Conservation (phyloP, 2,797 vertebrate genomes). For the Lagocephalus sceleratus region DNA sequence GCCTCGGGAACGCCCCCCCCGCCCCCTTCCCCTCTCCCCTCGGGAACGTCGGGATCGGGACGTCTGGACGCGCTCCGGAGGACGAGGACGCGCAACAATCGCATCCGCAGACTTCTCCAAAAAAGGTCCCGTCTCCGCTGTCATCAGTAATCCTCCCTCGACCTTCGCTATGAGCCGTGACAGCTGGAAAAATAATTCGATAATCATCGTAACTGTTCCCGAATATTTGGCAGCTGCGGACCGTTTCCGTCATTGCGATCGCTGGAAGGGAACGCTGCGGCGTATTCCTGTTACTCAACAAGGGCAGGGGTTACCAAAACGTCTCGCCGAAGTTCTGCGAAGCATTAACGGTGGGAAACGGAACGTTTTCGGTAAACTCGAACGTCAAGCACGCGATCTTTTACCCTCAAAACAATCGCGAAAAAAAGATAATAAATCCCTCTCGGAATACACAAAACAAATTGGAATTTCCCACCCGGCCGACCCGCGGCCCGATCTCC, state of each 20-base stretch:
- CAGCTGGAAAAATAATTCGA: constrained; percentile 8
- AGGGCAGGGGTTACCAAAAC: not conserved
- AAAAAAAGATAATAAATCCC: too few species aligned
- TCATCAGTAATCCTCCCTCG: not conserved
- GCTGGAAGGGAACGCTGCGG: not conserved
- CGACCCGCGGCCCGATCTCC: too few species aligned
- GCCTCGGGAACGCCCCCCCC: constrained; percentile 1
- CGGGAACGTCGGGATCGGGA: too few species aligned
- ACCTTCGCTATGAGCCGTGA: constrained; percentile 1
- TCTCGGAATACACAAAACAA: too few species aligned
- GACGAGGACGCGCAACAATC: too few species aligned
- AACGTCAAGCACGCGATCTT: too few species aligned
- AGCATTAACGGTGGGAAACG: too few species aligned
- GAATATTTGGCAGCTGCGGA: not conserved
- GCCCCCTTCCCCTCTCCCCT: too few species aligned
- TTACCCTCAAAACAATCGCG: too few species aligned
- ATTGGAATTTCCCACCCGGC: too few species aligned
- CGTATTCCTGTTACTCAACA: not conserved
- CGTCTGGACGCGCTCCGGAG: not conserved
- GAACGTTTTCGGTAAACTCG: too few species aligned
- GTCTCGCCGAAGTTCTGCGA: too few species aligned
- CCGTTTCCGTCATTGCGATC: not conserved
- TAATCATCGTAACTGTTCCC: not conserved
- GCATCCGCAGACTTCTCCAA: not conserved
- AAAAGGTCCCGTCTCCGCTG: not conserved